Evolutionary conservation across 2,797 vertebrate species (phyloP), one percentile per base, ranked within the genome.

Genomic region (Oophaga sylvatica): DNA sequence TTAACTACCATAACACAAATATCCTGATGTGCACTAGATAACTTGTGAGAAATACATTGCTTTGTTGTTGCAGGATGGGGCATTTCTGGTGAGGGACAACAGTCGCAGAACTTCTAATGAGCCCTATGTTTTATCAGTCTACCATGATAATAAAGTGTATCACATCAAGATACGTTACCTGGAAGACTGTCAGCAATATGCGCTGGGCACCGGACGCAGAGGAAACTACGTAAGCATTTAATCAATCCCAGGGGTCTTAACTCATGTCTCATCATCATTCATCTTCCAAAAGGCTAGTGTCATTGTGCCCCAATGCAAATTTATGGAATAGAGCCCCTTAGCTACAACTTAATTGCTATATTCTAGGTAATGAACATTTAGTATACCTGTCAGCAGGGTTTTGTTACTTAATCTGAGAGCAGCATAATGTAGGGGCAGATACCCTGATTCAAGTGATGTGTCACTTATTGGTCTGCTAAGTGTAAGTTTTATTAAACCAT

Each of bases 151-250:
- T 90, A 96, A 93, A 91, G 97, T 98, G 35, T 99, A 97, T 91
- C 97, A 98, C 19, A 94, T 99, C 45, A 97, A 98, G 92, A 96
- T 99, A 62, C 96, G 97, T 57, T 98, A 95, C 90, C 92, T 96
- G 7, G 94, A 94, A 73, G 91, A 90, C 3, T 93, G 63, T 77
- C 88, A 90, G 68, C 96, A 97, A 88, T 99, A 95, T 0, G 93
- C 93, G 0, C 91, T 99, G 87, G 97, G 97, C 84, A 97, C 96
- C 0, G 95, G 96, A 63, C 95, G 96, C 60, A 91, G 95, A 89
- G 96, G 96, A 89, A 94, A 94, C 0, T 91, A 95, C 26, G 97
- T 98, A 92, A 95, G 97, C 95, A 26, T 26, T 26, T 26, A 41
- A 45, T 56, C 20, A 8, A 10, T 17, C 31, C 3, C 70, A 71